These are phyloP conservation scores for Drosophila tristis DNA, from an alignment of 1,140 invertebrate genomes.

Conservation along the genomic window DNA sequence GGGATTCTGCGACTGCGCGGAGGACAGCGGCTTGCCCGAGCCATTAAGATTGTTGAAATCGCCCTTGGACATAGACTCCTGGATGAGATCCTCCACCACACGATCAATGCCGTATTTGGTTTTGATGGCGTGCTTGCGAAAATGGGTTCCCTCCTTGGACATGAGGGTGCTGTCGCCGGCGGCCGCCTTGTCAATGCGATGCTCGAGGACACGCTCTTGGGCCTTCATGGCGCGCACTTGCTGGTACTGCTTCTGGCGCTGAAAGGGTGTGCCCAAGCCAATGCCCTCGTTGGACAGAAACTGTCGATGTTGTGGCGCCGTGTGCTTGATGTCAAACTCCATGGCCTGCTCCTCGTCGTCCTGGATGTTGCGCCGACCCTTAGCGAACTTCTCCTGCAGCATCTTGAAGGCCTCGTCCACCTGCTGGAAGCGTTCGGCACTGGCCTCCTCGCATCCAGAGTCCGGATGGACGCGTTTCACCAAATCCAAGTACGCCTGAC, in stretches of 20 bases:
- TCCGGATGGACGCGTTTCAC: slow-evolving; percentile 94
- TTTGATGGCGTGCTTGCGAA: slow-evolving; percentile 89
- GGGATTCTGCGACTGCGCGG: slow-evolving; percentile 89
- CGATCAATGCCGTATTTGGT: slow-evolving; percentile 94
- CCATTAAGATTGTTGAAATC: slow-evolving; percentile 94
- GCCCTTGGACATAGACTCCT: slow-evolving; percentile 94
- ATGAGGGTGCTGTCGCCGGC: slow-evolving; percentile 89
- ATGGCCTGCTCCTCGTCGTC: slow-evolving; percentile 84
- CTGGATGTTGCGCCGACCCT: slow-evolving; percentile 84
- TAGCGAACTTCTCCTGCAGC: slow-evolving; percentile 86
- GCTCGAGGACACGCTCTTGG: slow-evolving; percentile 90
- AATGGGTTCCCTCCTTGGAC: slow-evolving; percentile 87
- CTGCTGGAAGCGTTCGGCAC: slow-evolving; percentile 89
- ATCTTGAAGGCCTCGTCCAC: slow-evolving; percentile 86
- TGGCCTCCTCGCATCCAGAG: slow-evolving; percentile 88
- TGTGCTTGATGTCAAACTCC: slow-evolving; percentile 88
- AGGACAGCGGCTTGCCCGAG: slow-evolving; percentile 91
- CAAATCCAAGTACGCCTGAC: slow-evolving; percentile 89
- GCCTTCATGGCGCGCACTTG: slow-evolving; percentile 90
- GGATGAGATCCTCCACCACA: slow-evolving; percentile 95
- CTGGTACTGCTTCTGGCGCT: slow-evolving; percentile 90
- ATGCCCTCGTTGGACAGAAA: slow-evolving; percentile 92
- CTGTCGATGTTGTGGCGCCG: slow-evolving; percentile 94
- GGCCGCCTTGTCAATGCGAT: slow-evolving; percentile 88
- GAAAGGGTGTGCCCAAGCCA: slow-evolving; percentile 90